phyloP scores from a whole-genome alignment of 2,113 vertebrate species.

The Osmerus mordax region DNA sequence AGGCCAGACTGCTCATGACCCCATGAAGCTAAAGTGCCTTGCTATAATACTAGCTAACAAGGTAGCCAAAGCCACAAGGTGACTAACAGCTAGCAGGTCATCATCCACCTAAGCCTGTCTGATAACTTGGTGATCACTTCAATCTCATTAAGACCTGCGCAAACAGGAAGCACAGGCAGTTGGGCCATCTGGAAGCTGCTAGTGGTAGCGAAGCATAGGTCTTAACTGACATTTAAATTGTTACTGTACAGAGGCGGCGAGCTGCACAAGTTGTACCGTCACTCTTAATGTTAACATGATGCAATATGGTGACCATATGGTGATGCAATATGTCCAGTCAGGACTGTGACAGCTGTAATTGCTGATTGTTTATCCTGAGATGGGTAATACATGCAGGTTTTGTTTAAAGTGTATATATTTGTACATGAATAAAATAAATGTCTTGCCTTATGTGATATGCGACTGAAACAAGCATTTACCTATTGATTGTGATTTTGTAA shows the following conservation, averaged over 20 bases:
- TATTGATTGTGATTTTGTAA: slow-evolving; percentile 12
- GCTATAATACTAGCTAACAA: slow-evolving; percentile 47
- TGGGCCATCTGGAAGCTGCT: slow-evolving; percentile 28
- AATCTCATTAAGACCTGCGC: slow-evolving; percentile 53
- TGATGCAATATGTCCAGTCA: slow-evolving; percentile 1
- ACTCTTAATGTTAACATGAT: neutral
- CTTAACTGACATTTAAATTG: slow-evolving; percentile 13
- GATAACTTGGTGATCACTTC: slow-evolving; percentile 53
- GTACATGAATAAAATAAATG: neutral
- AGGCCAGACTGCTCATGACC: neutral
- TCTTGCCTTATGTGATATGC: neutral
- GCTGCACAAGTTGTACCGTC: neutral
- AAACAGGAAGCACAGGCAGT: slow-evolving; percentile 23
- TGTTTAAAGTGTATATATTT: slow-evolving; percentile 25
- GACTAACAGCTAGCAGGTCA: slow-evolving; percentile 34
- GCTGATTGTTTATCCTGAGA: slow-evolving; percentile 2
- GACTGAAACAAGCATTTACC: neutral
- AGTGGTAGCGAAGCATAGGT: slow-evolving; percentile 16
- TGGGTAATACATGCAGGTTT: neutral
- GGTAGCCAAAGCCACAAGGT: slow-evolving; percentile 48
- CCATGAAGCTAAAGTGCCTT: slow-evolving; percentile 36
- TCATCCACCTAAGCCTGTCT: slow-evolving; percentile 55
- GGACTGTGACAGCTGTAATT: slow-evolving; percentile 7
- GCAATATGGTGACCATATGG: neutral
- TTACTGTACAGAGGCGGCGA: slow-evolving; percentile 4